A percentile compares a stretch with the other conserved stretches of the same genome.
Conservation (phyloP, 2,797 vertebrate genomes). For the Semaprochilodus insignis region DNA sequence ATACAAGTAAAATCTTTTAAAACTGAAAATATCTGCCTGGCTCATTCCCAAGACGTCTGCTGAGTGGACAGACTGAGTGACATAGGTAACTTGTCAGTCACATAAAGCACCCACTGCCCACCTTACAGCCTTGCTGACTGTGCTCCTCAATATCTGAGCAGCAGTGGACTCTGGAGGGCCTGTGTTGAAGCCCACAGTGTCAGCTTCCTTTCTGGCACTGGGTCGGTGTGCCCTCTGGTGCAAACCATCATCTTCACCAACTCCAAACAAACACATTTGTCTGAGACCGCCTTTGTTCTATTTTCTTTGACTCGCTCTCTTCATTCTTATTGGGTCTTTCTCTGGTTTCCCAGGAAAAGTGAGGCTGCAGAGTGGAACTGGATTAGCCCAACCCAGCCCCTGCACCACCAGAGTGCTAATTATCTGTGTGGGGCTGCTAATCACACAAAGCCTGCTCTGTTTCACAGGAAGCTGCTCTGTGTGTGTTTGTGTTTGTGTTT, state of each 20-base stretch:
- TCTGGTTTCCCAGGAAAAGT: constrained; percentile 49
- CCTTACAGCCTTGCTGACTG: constrained; percentile 19
- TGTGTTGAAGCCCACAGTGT: constrained; percentile 6
- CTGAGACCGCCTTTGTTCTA: constrained; percentile 33
- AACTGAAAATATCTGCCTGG: background rate
- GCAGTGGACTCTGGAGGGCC: constrained; percentile 46
- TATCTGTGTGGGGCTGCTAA: constrained; percentile 57
- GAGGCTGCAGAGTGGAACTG: constrained; percentile 49
- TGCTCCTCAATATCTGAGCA: constrained; percentile 23
- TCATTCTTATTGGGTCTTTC: constrained; percentile 28
- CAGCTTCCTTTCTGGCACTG: constrained; percentile 22
- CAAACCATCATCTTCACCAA: constrained; percentile 38
- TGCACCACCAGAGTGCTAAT: constrained; percentile 66
- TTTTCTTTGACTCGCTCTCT: constrained; percentile 12
- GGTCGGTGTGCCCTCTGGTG: constrained; percentile 28
- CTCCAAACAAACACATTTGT: constrained; percentile 44
- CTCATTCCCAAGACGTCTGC: background rate
- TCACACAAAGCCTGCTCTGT: constrained; percentile 63
- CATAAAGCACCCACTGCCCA: background rate
- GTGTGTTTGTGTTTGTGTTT: background rate
- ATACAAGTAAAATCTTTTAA: too few relatives aligned
- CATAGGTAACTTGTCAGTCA: background rate
- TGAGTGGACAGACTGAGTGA: background rate
- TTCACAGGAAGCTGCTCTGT: constrained; percentile 32
- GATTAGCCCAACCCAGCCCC: constrained; percentile 49